Percentiles rank a stretch among this genome's conserved stretches.
Evolutionary conservation across 2,888 invertebrate genomes (phyloP).

Genomic region (Poecilobothrus nobilitatus): DNA sequence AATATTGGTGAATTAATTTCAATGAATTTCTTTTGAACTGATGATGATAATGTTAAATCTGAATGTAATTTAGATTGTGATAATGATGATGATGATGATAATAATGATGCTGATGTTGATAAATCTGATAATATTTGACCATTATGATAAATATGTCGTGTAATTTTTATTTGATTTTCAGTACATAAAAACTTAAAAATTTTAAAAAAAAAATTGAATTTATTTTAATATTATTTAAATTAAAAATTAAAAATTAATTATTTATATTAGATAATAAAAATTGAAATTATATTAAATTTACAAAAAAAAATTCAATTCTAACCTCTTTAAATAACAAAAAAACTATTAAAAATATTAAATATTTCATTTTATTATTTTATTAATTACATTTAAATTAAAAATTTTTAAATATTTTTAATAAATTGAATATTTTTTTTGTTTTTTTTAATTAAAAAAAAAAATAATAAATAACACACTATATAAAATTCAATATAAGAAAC

Average conservation of each 20-base stretch:
- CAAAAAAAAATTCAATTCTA: not conserved
- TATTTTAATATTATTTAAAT: too few species aligned
- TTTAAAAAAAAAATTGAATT: too few species aligned
- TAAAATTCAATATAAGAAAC: too few species aligned
- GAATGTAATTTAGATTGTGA: too few species aligned
- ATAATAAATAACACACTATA: too few species aligned
- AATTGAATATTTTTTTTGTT: too few species aligned
- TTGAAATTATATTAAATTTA: too few species aligned
- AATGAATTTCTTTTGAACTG: not conserved
- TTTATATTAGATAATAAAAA: too few species aligned
- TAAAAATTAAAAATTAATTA: too few species aligned
- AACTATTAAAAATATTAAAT: not conserved
- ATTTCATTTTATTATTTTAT: not conserved
- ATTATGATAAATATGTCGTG: not conserved
- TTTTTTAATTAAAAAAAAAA: too few species aligned
- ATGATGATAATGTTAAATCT: too few species aligned
- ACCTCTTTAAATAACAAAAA: not conserved
- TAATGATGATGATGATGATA: not conserved
- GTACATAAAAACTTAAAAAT: not conserved
- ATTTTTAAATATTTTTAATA: not conserved
- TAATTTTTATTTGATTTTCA: not conserved
- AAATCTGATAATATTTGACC: not conserved
- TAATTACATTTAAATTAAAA: not conserved
- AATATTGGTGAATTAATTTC: not conserved
- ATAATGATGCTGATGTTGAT: not conserved